These are phyloP conservation scores for Semotilus atromaculatus DNA, from an alignment of 2,797 vertebrate species.

Conservation along the genomic window DNA sequence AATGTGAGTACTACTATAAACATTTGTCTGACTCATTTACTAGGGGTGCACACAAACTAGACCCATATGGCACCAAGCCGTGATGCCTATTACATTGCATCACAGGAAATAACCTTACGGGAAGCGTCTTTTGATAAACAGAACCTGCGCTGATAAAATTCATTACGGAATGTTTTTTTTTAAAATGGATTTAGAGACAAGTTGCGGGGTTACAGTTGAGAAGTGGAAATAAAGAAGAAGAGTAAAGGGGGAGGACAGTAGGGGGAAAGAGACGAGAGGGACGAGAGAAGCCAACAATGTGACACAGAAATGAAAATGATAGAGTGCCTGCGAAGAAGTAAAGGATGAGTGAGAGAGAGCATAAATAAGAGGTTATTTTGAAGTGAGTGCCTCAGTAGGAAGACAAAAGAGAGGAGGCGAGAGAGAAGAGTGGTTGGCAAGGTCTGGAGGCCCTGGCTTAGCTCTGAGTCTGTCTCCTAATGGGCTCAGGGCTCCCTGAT, in stretches of 20 bases:
- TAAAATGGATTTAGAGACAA: slow-evolving; percentile 9
- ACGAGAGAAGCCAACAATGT: slow-evolving; percentile 40
- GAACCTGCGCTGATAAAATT: slow-evolving; percentile 49
- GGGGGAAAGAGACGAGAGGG: slow-evolving; percentile 3
- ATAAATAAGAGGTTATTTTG: slow-evolving; percentile 60
- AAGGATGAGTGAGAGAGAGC: slow-evolving; percentile 53
- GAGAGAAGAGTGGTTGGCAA: slow-evolving; percentile 36
- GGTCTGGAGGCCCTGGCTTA: slow-evolving; percentile 50
- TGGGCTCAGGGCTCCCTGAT: slow-evolving; percentile 46
- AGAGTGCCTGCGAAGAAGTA: slow-evolving; percentile 52
- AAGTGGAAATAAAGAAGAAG: slow-evolving; percentile 8
- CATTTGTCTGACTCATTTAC: slow-evolving; percentile 47
- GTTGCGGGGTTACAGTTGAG: not conserved
- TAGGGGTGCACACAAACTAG: slow-evolving; percentile 25
- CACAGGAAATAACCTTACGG: slow-evolving; percentile 51
- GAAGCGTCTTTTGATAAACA: slow-evolving; percentile 51
- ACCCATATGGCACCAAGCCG: slow-evolving; percentile 54
- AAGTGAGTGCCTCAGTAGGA: slow-evolving; percentile 47
- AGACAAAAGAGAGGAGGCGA: slow-evolving; percentile 44
- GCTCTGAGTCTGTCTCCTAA: slow-evolving; percentile 54
- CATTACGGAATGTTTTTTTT: slow-evolving; percentile 32
- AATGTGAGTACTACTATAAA: slow-evolving; percentile 20
- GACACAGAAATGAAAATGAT: slow-evolving; percentile 52
- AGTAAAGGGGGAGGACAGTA: slow-evolving; percentile 9
- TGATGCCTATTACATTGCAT: slow-evolving; percentile 47